Percentiles rank a stretch among this genome's conserved stretches.
phyloP scores from a whole-genome alignment of 2,888 invertebrate genomes.

The Gerris lacustris region DNA sequence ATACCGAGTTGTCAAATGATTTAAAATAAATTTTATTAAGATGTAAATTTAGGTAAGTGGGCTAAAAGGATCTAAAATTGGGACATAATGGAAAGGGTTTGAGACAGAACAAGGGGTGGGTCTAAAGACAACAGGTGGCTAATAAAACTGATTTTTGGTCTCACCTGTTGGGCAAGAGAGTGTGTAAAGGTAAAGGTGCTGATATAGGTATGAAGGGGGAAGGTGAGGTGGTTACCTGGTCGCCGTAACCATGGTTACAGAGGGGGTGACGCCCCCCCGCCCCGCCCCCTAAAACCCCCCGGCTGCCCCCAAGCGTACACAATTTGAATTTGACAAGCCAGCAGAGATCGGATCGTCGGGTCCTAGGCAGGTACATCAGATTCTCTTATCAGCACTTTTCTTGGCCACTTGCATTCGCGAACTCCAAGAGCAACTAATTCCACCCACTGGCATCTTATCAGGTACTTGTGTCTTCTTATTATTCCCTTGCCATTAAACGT shows the following conservation, averaged over 20 bases:
- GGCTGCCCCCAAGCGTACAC: background rate
- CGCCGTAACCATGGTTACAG: background rate
- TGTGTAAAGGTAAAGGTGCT: background rate
- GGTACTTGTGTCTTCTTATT: too few relatives aligned
- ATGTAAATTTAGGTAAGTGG: too few relatives aligned
- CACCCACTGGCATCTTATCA: too few relatives aligned
- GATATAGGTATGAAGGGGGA: background rate
- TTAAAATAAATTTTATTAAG: too few relatives aligned
- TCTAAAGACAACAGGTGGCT: conserved; percentile 2
- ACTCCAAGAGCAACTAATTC: too few relatives aligned
- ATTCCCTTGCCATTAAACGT: too few relatives aligned
- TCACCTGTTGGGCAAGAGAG: background rate
- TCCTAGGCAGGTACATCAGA: background rate
- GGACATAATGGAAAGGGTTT: background rate
- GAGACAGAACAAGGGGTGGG: background rate
- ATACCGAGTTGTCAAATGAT: too few relatives aligned
- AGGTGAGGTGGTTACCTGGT: conserved; percentile 1
- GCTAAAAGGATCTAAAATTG: too few relatives aligned
- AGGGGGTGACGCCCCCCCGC: background rate
- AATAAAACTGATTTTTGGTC: conserved; percentile 1
- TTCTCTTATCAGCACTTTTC: too few relatives aligned
- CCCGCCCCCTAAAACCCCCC: background rate
- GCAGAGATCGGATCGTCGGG: background rate
- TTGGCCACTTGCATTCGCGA: too few relatives aligned
- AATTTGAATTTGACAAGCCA: background rate